Percentiles rank a stretch among this genome's conserved stretches.
phyloP scores from a whole-genome alignment of 2,797 vertebrate genomes.

The Cyprinella venusta region DNA sequence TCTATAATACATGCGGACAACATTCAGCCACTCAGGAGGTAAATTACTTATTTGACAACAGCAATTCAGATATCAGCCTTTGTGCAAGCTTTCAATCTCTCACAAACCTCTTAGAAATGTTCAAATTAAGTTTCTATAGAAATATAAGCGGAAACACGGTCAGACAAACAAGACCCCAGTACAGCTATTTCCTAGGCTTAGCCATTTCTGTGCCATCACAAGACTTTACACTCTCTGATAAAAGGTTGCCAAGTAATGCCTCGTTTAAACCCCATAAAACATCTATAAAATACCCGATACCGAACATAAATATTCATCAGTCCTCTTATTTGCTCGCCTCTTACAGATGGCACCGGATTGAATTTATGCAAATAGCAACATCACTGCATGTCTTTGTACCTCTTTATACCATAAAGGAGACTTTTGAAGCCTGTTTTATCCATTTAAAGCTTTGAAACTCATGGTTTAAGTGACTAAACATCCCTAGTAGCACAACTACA shows the following conservation, averaged over 20 bases:
- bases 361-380: conserved; percentile 42
- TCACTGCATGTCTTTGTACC: background rate
- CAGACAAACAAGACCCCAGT: background rate
- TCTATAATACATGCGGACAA: conserved; percentile 33
- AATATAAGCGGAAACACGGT: background rate
- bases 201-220: background rate
- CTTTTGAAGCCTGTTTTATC: background rate
- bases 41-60: conserved; percentile 17
- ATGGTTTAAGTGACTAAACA: background rate
- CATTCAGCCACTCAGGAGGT: background rate
- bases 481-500: background rate
- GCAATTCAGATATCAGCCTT: background rate
- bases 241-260: background rate
- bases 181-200: background rate
- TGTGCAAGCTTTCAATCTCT: background rate
- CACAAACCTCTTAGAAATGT: background rate
- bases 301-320: conserved; percentile 36
- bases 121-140: conserved; percentile 18
- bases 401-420: conserved; percentile 13
- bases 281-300: background rate
- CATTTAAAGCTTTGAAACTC: conserved; percentile 19
- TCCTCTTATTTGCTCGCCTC: conserved; percentile 35
- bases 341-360: conserved; percentile 6
- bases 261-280: background rate
- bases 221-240: background rate